These are phyloP conservation scores for Gallinago nigripennis DNA, from an alignment of 2,797 vertebrate genomes.

Conservation along the genomic window DNA sequence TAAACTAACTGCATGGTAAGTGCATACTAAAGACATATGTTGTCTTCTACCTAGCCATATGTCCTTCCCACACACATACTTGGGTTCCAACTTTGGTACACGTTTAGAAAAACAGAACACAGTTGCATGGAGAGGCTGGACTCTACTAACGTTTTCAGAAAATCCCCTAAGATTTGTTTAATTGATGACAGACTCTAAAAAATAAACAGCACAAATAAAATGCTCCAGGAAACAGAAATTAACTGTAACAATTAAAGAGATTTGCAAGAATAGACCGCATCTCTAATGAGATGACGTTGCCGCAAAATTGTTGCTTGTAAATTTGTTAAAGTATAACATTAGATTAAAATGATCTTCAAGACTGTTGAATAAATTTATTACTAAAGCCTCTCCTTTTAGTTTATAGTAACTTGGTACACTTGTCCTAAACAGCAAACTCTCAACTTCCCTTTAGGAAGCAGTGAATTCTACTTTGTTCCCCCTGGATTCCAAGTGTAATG, in stretches of 20 bases:
- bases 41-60: conserved; percentile 59
- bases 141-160: neutral
- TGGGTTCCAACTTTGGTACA: neutral
- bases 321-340: neutral
- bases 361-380: neutral
- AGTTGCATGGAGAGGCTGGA: neutral
- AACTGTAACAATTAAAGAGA: neutral
- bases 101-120: conserved; percentile 4
- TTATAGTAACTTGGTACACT: neutral
- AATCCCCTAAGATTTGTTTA: neutral
- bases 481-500: neutral
- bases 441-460: neutral
- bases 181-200: neutral
- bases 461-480: neutral
- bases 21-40: conserved; percentile 62
- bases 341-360: neutral
- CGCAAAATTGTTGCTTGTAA: neutral
- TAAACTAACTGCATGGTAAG: conserved; percentile 52
- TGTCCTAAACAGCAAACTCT: neutral
- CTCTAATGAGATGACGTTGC: neutral
- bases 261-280: neutral
- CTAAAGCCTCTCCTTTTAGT: neutral
- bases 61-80: conserved; percentile 56
- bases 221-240: conserved; percentile 16
- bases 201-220: conserved; percentile 21